Evolutionary conservation across 1,140 invertebrate genomes (phyloP).

Genomic region (Oscheius sp.): DNA sequence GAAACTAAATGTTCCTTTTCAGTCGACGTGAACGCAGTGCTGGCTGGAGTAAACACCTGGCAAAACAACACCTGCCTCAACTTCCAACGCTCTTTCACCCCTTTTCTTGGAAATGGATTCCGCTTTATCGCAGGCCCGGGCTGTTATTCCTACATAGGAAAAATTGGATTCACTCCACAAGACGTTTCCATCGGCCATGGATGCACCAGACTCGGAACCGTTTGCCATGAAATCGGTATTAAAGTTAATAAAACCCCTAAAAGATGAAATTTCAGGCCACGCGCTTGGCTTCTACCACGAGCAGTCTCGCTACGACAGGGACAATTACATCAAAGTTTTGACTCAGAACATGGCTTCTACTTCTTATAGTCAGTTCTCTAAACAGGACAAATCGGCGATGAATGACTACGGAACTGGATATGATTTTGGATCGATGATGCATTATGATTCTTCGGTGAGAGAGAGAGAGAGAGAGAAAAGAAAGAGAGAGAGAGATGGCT

Average conservation of each 20-base stretch:
- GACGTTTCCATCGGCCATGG: conserved; percentile 29
- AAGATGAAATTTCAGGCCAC: conserved; percentile 22
- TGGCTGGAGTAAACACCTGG: conserved; percentile 28
- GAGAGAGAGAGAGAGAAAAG: too few species aligned
- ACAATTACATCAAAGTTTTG: conserved; percentile 23
- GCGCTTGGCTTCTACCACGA: conserved; percentile 38
- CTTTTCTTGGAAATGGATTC: not conserved
- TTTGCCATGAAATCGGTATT: conserved; percentile 35
- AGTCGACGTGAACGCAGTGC: conserved; percentile 18
- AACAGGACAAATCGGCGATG: conserved; percentile 21
- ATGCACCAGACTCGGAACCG: conserved; percentile 32
- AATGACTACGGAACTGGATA: conserved; percentile 33
- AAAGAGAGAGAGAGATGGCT: too few species aligned
- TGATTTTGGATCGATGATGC: conserved; percentile 33
- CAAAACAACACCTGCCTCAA: conserved; percentile 19
- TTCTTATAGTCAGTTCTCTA: conserved; percentile 27
- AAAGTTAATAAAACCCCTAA: not conserved
- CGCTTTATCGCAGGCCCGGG: conserved; percentile 24
- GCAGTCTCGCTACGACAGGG: conserved; percentile 28
- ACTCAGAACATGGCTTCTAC: conserved; percentile 25
- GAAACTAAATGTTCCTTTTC: not conserved
- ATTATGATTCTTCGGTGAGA: conserved; percentile 18
- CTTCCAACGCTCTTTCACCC: not conserved
- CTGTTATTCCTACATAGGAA: conserved; percentile 28
- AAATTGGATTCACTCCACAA: conserved; percentile 3